Percentiles rank a stretch among this genome's conserved stretches.
phyloP scores from a whole-genome alignment of 1,140 invertebrate genomes.

The Eupristina koningsbergeri region DNA sequence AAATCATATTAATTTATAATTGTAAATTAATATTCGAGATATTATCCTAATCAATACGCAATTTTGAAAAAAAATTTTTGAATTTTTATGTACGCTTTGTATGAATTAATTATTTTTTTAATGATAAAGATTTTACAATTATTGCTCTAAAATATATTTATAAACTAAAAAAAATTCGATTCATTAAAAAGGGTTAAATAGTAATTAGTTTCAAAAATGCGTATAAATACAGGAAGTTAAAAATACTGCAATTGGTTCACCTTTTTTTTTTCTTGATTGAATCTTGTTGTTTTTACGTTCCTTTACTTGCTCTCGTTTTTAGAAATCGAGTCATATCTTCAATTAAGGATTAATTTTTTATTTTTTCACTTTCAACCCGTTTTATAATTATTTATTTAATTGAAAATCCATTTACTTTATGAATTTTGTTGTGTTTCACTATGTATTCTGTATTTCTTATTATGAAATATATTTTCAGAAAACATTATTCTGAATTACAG shows the following conservation, averaged over 20 bases:
- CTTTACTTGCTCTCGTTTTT: not conserved
- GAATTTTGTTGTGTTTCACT: not conserved
- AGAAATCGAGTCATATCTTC: not conserved
- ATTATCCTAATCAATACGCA: too few species aligned
- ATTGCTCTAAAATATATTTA: not conserved
- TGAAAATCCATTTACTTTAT: not conserved
- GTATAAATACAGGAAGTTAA: constrained; percentile 4
- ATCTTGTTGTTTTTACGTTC: not conserved
- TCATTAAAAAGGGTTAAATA: not conserved
- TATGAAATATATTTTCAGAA: not conserved
- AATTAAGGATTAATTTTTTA: not conserved
- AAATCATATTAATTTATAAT: too few species aligned
- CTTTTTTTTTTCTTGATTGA: not conserved
- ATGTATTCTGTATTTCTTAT: not conserved
- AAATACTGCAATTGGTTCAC: constrained; percentile 4
- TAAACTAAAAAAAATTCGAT: too few species aligned
- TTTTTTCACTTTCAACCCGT: not conserved
- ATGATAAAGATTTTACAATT: too few species aligned
- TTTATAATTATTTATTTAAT: not conserved
- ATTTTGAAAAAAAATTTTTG: too few species aligned
- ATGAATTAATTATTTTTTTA: too few species aligned
- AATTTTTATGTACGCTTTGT: too few species aligned
- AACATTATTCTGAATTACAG: not conserved
- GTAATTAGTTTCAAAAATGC: not conserved
- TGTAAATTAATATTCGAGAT: too few species aligned